Percentiles rank a stretch among this genome's conserved stretches.
phyloP scores from a whole-genome alignment of 2,797 vertebrate genomes.

The Fratercula arctica region DNA sequence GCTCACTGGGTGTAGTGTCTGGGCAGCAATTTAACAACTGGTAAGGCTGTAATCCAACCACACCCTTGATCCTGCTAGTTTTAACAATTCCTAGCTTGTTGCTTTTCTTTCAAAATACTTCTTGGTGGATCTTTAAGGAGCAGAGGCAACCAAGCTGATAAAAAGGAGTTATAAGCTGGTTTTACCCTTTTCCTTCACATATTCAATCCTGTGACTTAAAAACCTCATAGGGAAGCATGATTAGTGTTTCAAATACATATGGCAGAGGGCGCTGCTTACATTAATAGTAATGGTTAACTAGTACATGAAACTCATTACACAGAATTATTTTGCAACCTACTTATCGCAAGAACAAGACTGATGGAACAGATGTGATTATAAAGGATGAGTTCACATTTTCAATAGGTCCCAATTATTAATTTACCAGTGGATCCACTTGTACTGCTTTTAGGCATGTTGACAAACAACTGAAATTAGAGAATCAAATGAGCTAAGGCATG shows the following conservation, averaged over 20 bases:
- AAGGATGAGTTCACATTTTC: background rate
- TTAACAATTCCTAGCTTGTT: background rate
- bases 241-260: background rate
- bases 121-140: background rate
- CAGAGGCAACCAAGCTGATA: background rate
- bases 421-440: background rate
- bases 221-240: background rate
- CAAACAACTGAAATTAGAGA: conserved; percentile 5
- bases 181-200: background rate
- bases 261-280: background rate
- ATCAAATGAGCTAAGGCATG: background rate
- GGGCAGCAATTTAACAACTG: background rate
- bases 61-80: background rate
- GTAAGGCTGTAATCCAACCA: background rate
- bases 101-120: background rate
- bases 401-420: background rate
- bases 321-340: background rate
- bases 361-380: background rate
- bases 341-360: background rate
- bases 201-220: background rate
- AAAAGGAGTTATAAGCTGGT: background rate
- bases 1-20: background rate
- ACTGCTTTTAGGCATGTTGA: background rate
- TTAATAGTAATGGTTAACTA: background rate
- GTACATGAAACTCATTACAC: background rate